Percentiles rank a stretch among this genome's conserved stretches.
These are phyloP conservation scores for Parauchenoglanis punctatus DNA, from an alignment of 2,797 vertebrate genomes.

Conservation along the genomic window DNA sequence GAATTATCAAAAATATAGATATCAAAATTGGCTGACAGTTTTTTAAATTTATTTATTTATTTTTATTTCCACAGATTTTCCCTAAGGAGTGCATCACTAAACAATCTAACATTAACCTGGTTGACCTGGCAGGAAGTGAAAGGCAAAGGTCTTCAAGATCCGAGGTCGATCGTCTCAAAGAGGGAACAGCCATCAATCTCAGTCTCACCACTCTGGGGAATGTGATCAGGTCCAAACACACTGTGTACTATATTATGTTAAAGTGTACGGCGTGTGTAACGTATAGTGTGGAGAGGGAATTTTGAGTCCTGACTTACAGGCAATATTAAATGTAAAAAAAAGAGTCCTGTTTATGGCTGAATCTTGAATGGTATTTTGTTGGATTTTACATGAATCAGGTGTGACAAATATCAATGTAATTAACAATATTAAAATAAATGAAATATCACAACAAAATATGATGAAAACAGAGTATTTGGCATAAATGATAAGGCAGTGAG, in stretches of 20 bases:
- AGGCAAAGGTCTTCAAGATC: slow-evolving; percentile 83
- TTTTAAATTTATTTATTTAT: background rate
- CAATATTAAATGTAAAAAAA: no score
- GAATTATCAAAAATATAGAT: background rate
- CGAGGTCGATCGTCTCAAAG: slow-evolving; percentile 85
- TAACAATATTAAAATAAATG: no score
- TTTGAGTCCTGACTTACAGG: no score
- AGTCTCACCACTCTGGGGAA: slow-evolving; percentile 89
- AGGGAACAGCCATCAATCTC: slow-evolving; percentile 87
- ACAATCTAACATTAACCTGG: slow-evolving; percentile 85
- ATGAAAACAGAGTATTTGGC: no score
- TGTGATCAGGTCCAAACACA: slow-evolving; percentile 81
- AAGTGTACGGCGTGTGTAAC: background rate
- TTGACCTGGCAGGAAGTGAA: slow-evolving; percentile 88
- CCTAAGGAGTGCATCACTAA: slow-evolving; percentile 83
- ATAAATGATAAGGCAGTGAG: background rate
- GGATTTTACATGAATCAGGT: no score
- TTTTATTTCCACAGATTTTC: slow-evolving; percentile 75
- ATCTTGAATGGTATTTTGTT: no score
- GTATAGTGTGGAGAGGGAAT: no score
- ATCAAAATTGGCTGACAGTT: background rate
- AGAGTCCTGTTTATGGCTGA: no score
- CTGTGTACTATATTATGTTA: background rate
- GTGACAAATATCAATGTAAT: no score
- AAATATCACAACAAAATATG: no score